Evolutionary conservation across 2,113 vertebrate species (phyloP).

Genomic region (Indicator indicator): DNA sequence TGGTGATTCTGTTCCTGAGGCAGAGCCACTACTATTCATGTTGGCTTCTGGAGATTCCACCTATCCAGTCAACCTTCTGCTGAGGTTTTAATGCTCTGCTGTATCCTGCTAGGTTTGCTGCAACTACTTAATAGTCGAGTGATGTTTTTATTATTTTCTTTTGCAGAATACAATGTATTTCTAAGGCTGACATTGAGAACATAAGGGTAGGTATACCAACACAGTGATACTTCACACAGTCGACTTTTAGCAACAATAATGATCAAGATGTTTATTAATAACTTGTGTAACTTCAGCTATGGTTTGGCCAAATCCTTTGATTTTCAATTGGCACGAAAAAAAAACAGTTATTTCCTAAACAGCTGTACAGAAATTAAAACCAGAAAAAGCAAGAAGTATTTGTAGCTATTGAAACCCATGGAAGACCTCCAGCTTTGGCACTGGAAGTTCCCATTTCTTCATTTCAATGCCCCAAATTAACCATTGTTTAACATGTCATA

Average conservation of each 20-base stretch:
- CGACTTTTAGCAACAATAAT: neutral
- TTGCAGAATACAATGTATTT: neutral
- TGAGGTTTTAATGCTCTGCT: neutral
- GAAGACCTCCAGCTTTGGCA: slow-evolving; percentile 31
- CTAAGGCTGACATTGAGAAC: neutral
- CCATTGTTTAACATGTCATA: neutral
- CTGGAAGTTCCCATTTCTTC: neutral
- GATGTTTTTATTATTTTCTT: neutral
- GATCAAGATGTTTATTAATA: neutral
- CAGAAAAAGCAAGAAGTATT: slow-evolving; percentile 4
- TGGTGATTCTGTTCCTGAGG: neutral
- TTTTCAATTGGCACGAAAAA: slow-evolving; percentile 41
- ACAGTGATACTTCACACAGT: neutral
- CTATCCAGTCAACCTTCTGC: neutral
- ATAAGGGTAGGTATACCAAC: neutral
- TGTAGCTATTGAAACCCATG: slow-evolving; percentile 20
- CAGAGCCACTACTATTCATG: neutral
- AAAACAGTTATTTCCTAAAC: neutral
- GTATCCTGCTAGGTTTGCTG: neutral
- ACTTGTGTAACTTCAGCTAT: neutral
- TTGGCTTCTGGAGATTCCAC: neutral
- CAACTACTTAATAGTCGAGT: neutral
- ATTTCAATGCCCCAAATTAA: slow-evolving; percentile 32
- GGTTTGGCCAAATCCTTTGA: neutral
- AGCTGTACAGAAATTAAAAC: neutral